Percentiles rank a stretch among this genome's conserved stretches.
phyloP scores from a whole-genome alignment of 2,797 vertebrate species.

The Todus mexicanus region DNA sequence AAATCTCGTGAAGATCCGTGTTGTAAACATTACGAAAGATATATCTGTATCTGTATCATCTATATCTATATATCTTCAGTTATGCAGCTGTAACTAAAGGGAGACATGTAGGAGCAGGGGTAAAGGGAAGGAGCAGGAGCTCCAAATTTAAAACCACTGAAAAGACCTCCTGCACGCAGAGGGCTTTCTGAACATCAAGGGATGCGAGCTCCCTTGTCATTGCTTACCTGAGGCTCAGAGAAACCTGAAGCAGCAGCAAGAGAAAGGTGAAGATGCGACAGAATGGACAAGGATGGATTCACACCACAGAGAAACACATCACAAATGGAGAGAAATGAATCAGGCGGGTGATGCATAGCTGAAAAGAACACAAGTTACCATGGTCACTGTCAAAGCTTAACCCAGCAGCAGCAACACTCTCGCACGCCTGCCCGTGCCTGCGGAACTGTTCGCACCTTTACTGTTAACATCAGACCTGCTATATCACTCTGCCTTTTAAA shows the following conservation, averaged over 20 bases:
- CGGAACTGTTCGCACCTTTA: background rate
- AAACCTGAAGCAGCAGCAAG: slow-evolving; percentile 73
- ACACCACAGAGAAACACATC: slow-evolving; percentile 77
- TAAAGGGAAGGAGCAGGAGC: background rate
- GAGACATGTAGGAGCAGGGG: background rate
- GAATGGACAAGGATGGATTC: slow-evolving; percentile 74
- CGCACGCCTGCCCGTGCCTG: background rate
- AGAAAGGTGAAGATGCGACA: slow-evolving; percentile 73
- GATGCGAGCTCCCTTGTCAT: background rate
- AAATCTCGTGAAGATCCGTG: background rate
- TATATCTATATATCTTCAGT: too few relatives aligned
- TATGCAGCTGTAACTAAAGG: background rate
- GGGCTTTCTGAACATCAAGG: background rate
- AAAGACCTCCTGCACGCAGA: background rate
- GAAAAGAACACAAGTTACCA: slow-evolving; percentile 75
- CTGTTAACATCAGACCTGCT: background rate
- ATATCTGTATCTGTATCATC: too few relatives aligned
- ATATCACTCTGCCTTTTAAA: background rate
- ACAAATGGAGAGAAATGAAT: slow-evolving; percentile 77
- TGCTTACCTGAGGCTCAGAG: slow-evolving; percentile 70
- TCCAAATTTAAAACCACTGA: background rate
- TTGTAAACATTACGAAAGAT: background rate
- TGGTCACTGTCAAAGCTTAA: slow-evolving; percentile 42
- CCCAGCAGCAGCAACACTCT: slow-evolving; percentile 26
- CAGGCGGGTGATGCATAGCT: slow-evolving; percentile 68